These are phyloP conservation scores for Bombus soroeensis DNA, from an alignment of 1,140 invertebrate genomes.

Conservation along the genomic window DNA sequence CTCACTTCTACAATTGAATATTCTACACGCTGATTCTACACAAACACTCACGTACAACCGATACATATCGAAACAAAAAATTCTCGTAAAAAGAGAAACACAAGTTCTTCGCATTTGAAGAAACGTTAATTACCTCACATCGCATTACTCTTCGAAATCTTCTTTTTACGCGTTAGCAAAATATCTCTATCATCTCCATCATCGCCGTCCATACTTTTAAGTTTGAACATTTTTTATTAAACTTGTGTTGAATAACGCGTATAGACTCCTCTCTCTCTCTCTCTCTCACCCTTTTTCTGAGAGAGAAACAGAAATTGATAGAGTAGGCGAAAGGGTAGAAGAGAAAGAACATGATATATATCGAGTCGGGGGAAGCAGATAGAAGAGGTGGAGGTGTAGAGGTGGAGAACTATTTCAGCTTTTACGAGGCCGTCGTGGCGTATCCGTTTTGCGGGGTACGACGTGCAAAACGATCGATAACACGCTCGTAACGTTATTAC, in stretches of 20 bases:
- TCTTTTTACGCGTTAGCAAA: neutral
- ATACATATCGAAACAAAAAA: neutral
- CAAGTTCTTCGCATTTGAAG: neutral
- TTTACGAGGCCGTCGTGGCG: constrained; percentile 69
- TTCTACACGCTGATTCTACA: too few relatives aligned
- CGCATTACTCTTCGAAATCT: neutral
- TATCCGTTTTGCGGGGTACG: constrained; percentile 76
- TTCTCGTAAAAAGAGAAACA: neutral
- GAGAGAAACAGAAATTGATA: neutral
- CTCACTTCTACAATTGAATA: too few relatives aligned
- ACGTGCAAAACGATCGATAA: constrained; percentile 79
- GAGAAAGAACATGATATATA: neutral
- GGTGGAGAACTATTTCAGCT: constrained; percentile 61
- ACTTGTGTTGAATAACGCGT: too few relatives aligned
- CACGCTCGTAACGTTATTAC: constrained; percentile 78
- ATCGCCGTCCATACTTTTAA: neutral
- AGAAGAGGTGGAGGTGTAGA: neutral
- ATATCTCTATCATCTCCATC: too few relatives aligned
- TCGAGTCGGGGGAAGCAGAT: neutral
- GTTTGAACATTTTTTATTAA: constrained; percentile 10
- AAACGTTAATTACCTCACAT: neutral
- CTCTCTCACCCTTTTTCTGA: too few relatives aligned
- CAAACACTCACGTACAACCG: neutral
- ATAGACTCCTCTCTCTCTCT: too few relatives aligned
- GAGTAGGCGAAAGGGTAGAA: neutral